Percentiles rank a stretch among this genome's conserved stretches.
Evolutionary conservation across 2,888 invertebrate genomes (phyloP).

Genomic region (Conomelus anceps): DNA sequence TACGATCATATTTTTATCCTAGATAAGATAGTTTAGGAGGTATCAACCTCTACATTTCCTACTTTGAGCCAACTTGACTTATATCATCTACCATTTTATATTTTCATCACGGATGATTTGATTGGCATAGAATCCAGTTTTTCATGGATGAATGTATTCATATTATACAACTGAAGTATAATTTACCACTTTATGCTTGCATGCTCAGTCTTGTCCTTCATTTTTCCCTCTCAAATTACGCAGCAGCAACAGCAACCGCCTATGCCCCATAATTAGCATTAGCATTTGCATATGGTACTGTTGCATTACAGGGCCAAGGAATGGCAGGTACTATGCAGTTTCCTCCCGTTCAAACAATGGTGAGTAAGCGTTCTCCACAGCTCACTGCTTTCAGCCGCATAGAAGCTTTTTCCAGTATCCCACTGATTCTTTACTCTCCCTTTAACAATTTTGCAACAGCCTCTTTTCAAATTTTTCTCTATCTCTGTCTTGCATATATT

Average conservation of each 20-base stretch:
- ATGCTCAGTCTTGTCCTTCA: background rate
- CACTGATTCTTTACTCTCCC: background rate
- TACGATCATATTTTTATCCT: no score
- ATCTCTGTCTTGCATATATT: background rate
- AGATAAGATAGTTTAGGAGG: no score
- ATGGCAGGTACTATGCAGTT: constrained; percentile 40
- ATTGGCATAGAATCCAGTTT: no score
- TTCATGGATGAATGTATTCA: no score
- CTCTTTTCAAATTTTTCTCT: background rate
- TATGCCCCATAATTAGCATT: background rate
- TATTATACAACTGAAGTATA: background rate
- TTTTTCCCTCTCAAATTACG: no score
- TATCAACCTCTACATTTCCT: no score
- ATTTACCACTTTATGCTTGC: background rate
- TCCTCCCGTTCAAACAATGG: constrained; percentile 41
- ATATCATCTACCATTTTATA: no score
- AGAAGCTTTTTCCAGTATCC: background rate
- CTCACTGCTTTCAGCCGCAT: constrained; percentile 1
- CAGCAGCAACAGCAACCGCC: background rate
- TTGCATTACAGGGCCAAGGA: constrained; percentile 39
- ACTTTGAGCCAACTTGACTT: no score
- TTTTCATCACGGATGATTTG: no score
- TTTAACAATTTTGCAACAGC: background rate
- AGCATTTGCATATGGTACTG: background rate
- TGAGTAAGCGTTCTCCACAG: constrained; percentile 30